phyloP scores from a whole-genome alignment of 2,797 vertebrate genomes.

The Alauda arvensis region DNA sequence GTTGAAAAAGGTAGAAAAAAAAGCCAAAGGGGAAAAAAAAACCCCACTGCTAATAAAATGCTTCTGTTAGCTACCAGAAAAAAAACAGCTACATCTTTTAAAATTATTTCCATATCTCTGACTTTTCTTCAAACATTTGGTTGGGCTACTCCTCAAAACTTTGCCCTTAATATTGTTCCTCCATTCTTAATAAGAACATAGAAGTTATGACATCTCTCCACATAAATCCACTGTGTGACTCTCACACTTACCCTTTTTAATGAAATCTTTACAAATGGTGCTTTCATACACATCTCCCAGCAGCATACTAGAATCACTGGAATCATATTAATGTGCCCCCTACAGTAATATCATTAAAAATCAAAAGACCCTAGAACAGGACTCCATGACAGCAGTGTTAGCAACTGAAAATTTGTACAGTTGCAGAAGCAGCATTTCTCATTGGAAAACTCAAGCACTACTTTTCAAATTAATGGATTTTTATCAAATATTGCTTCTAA shows the following conservation, averaged over 20 bases:
- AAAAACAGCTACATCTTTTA: not conserved
- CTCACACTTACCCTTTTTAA: not conserved
- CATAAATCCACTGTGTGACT: not conserved
- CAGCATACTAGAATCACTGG: not conserved
- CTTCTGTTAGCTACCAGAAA: not conserved
- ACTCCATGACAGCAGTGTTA: not conserved
- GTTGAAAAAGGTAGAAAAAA: fast-evolving
- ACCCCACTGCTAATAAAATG: not conserved
- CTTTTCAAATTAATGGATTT: not conserved
- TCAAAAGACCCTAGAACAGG: not conserved
- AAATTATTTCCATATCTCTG: not conserved
- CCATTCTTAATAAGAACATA: not conserved
- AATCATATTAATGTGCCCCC: not conserved
- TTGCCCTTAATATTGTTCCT: not conserved
- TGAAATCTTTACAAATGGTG: not conserved
- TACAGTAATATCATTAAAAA: not conserved
- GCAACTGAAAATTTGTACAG: not conserved
- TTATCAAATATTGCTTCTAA: not conserved
- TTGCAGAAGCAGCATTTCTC: not conserved
- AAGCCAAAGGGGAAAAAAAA: fast-evolving
- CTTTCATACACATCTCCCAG: not conserved
- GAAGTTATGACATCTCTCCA: not conserved
- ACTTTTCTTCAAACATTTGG: not conserved
- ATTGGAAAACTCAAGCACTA: not conserved
- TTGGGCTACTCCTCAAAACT: not conserved